Conservation (phyloP, 2,113 vertebrate species). For the Serranochromis macrocephalus region DNA sequence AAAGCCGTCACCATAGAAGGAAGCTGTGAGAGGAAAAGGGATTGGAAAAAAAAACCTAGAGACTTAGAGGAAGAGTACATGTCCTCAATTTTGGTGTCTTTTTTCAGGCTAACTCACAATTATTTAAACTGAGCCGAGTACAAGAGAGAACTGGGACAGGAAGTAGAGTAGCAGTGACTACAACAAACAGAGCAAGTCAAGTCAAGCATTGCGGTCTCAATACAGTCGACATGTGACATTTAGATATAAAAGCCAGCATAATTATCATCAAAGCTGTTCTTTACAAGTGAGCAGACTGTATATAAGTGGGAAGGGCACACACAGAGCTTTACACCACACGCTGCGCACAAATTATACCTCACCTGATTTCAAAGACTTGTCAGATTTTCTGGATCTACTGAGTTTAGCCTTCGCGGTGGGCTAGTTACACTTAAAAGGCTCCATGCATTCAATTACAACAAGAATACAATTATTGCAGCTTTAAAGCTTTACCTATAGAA, state of each 20-base stretch:
- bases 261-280: constrained; percentile 50
- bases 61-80: not conserved
- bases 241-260: constrained; percentile 45
- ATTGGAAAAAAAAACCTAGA: not conserved
- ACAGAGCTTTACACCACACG: not conserved
- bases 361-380: not conserved
- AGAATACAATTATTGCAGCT: not conserved
- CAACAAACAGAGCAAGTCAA: constrained; percentile 2
- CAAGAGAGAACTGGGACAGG: not conserved
- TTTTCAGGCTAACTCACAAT: not conserved
- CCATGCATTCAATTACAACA: not conserved
- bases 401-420: constrained; percentile 2
- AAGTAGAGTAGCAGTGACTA: not conserved
- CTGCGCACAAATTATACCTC: constrained; percentile 11
- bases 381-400: not conserved
- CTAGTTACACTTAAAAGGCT: not conserved
- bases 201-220: constrained; percentile 40
- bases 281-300: not conserved
- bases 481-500: not conserved
- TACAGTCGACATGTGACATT: constrained; percentile 54
- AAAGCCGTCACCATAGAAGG: constrained; percentile 70
- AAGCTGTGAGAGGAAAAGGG: constrained; percentile 28
- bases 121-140: not conserved
- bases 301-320: not conserved
- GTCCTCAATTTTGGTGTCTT: not conserved